Percentiles rank a stretch among this genome's conserved stretches.
Evolutionary conservation across 53 echinoderm and acorn worm genomes (phyloP).

Genomic region (Holothuria scabra): DNA sequence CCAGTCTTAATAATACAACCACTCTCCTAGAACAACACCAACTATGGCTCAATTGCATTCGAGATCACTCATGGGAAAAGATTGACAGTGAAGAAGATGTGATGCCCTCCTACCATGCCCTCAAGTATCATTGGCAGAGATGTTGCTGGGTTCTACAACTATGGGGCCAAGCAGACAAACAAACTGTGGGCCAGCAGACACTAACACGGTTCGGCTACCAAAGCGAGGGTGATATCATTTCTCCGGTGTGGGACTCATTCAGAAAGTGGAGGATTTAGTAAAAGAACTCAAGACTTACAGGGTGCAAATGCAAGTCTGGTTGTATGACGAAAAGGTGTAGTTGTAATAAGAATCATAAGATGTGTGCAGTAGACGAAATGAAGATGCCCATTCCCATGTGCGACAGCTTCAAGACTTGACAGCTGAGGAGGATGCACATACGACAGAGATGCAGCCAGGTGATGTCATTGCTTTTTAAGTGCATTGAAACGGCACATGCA

Average conservation of each 20-base stretch:
- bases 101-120: constrained; percentile 44
- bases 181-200: not conserved
- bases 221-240: not conserved
- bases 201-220: not conserved
- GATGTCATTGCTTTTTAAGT: no score
- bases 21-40: not conserved
- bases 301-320: constrained; percentile 11
- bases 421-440: no score
- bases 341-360: not conserved
- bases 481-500: no score
- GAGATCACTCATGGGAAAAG: constrained; percentile 30
- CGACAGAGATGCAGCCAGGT: no score
- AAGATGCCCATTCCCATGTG: no score
- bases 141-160: constrained; percentile 26
- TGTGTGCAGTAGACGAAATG: no score
- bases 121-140: constrained; percentile 26
- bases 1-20: not conserved
- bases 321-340: not conserved
- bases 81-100: constrained; percentile 33
- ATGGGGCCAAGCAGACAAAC: constrained; percentile 2
- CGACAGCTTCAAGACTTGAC: no score
- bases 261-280: not conserved
- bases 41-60: constrained; percentile 2
- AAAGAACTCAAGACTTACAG: constrained; percentile 11
- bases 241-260: not conserved